Percentiles rank a stretch among this genome's conserved stretches.
These are phyloP conservation scores for Oreochromis niloticus DNA, from an alignment of 2,113 vertebrate species.

Conservation along the genomic window DNA sequence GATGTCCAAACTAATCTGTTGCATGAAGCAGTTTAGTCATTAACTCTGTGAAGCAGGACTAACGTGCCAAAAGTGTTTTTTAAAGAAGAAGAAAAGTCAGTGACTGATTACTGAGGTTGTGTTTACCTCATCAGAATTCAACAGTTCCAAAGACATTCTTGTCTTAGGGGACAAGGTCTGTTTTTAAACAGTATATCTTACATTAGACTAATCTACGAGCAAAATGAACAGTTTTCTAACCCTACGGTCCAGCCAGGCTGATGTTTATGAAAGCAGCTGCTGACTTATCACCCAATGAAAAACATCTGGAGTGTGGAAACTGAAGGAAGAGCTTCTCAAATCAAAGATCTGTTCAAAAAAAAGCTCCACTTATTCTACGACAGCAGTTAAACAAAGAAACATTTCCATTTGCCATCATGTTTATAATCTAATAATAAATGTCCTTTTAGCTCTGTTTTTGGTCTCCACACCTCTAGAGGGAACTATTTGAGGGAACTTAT, in stretches of 20 bases:
- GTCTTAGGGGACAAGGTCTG: background rate
- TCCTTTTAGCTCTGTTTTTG: background rate
- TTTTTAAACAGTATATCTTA: background rate
- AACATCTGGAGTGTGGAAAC: background rate
- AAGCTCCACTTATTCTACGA: background rate
- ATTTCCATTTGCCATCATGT: background rate
- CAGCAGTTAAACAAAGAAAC: background rate
- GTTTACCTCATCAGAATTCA: background rate
- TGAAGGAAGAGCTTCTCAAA: background rate
- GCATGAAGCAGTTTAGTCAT: background rate
- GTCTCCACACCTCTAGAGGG: background rate
- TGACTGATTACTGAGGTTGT: background rate
- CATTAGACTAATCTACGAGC: background rate
- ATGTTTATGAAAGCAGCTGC: background rate
- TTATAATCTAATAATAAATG: background rate
- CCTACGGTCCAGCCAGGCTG: background rate
- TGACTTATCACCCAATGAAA: background rate
- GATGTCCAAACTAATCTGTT: background rate
- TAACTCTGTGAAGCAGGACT: background rate
- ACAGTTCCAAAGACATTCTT: background rate
- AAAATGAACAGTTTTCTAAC: background rate
- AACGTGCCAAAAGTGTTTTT: background rate
- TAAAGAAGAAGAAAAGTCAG: background rate
- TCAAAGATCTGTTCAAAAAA: background rate
- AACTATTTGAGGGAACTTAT: background rate